Conservation (phyloP, 2,113 vertebrate species). For the Regulus satrapa region DNA sequence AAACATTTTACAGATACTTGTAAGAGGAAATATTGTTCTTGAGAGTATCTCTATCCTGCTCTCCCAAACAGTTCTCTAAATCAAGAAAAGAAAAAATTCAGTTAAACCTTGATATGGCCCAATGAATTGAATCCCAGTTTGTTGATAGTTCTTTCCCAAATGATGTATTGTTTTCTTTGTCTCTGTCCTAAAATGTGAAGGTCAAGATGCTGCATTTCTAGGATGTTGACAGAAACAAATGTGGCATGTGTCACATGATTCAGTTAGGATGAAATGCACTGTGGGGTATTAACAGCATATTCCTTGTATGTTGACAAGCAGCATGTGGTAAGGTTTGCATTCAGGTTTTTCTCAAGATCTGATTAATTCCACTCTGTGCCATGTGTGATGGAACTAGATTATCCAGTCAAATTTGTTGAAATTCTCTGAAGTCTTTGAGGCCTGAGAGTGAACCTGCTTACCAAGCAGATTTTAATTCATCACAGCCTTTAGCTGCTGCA, state of each 20-base stretch:
- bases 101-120: neutral
- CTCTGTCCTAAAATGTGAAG: neutral
- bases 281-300: neutral
- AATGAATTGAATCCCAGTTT: neutral
- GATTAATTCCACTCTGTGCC: neutral
- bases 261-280: neutral
- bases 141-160: neutral
- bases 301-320: neutral
- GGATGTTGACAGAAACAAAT: neutral
- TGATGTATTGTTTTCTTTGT: neutral
- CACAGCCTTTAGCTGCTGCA: neutral
- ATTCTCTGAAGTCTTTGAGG: neutral
- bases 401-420: neutral
- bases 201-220: neutral
- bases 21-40: neutral
- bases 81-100: neutral
- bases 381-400: neutral
- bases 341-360: neutral
- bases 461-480: neutral
- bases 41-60: neutral
- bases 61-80: neutral
- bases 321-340: neutral
- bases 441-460: neutral
- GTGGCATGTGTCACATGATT: neutral
- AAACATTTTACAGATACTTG: neutral